These are phyloP conservation scores for Eutrigla gurnardus DNA, from an alignment of 2,797 vertebrate genomes.

Conservation along the genomic window DNA sequence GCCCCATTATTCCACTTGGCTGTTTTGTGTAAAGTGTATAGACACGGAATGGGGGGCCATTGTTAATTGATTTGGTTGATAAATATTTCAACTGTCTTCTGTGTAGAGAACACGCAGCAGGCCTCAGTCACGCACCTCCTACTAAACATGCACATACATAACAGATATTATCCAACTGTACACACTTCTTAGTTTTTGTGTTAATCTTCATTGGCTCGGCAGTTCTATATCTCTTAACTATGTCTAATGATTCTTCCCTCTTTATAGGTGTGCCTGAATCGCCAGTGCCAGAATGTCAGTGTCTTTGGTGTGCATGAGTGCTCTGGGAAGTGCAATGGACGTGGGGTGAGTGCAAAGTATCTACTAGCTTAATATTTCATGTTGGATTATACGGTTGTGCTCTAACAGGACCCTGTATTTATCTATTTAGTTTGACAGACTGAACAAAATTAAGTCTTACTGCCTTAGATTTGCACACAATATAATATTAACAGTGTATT, in stretches of 20 bases:
- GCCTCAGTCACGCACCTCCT: neutral
- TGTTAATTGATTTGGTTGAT: neutral
- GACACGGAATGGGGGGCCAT: neutral
- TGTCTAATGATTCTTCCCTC: slow-evolving; percentile 28
- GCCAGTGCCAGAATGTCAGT: slow-evolving; percentile 94
- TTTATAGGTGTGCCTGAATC: slow-evolving; percentile 93
- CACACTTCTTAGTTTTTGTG: slow-evolving; percentile 1
- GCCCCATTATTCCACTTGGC: neutral
- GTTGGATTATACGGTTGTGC: slow-evolving; percentile 50
- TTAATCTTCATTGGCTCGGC: slow-evolving; percentile 5
- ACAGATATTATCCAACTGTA: neutral
- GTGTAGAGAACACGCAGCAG: neutral
- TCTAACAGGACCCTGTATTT: slow-evolving; percentile 32
- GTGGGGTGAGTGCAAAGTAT: slow-evolving; percentile 88
- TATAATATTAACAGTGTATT: slow-evolving; percentile 33
- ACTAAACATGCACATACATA: neutral
- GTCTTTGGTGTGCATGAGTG: slow-evolving; percentile 93
- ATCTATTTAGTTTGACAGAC: slow-evolving; percentile 42
- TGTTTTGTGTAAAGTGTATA: neutral
- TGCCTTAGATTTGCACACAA: slow-evolving; percentile 36
- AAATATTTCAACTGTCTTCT: neutral
- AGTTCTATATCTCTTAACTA: slow-evolving; percentile 20
- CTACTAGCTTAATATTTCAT: slow-evolving; percentile 35
- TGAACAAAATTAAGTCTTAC: slow-evolving; percentile 12
- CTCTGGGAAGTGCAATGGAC: slow-evolving; percentile 89